Base-by-base conservation (phyloP, 2,797 vertebrate species). In the Morelia viridis region DNA sequence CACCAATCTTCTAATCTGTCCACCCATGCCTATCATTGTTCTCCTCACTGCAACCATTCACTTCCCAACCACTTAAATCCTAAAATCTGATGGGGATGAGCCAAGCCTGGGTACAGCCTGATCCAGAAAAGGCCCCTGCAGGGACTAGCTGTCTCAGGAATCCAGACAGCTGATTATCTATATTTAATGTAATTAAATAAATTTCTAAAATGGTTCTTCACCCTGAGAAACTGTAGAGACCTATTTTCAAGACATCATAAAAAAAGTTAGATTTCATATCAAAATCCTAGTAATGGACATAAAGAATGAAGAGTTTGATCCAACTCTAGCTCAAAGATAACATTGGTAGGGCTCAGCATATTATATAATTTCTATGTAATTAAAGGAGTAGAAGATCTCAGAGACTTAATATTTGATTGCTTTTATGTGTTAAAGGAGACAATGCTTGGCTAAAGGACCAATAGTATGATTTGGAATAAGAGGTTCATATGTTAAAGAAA, bases 221-320 rank as follows among this genome's bases (percentile, higher is more conserved):
- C 56, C 53, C 26, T n/a, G 13, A 85, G 53, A 85, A 56, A 56
- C 4, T 57, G 12, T 7, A 56, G 8, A 89, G 15, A 85, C 68
- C 56, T 53, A 89, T 89, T 92, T 90, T n/a, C 19, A 90, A 31
- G 13, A 90, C 4, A 86, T 76, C 87, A 31, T 57, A 64, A 62
- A 64, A 46, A 71, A 26, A 89, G 46, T n/a, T 11, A 13, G 22
- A 11, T 65, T 68, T 64, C 13, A 58, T 85, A 89, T 41, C 22
- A 28, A 89, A 85, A 50, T 92, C 60, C 31, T 68, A 85, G 57
- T 64, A 46, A 58, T 13, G 56, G 71, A 61, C 11, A 64, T 26
- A 87, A 61, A 12, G 3, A 46, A 85, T 68, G 26, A 68, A 13
- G 7, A 26, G 57, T 22, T 61, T 87, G 88, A 76, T 71, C 57